Conservation (phyloP, 2,797 vertebrate species). For the Eurystomus glaucurus region DNA sequence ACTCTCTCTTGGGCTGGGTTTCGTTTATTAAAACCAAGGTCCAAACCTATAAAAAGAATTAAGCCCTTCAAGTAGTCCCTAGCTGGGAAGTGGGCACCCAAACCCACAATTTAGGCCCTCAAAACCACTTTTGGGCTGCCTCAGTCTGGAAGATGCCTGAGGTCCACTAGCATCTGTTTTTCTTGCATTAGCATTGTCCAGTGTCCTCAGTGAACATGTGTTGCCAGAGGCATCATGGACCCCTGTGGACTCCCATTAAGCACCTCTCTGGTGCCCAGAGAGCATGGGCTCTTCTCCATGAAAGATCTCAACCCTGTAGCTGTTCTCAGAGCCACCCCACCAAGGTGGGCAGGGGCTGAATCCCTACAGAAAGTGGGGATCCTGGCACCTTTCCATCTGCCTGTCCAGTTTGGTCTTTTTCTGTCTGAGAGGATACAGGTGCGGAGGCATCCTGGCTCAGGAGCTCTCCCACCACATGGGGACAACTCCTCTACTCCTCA, state of each 20-base stretch:
- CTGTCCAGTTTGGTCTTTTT: not conserved
- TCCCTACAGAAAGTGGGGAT: not conserved
- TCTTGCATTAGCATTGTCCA: not conserved
- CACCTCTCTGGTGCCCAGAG: not conserved
- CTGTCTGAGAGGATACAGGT: not conserved
- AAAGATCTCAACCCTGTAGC: not conserved
- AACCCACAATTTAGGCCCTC: not conserved
- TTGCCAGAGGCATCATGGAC: not conserved
- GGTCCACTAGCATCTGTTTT: not conserved
- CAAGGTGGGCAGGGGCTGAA: not conserved
- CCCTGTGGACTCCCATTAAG: not conserved
- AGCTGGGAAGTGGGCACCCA: not conserved
- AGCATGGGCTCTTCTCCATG: not conserved
- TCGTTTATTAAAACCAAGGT: not conserved
- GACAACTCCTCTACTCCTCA: not conserved
- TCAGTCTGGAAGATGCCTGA: not conserved
- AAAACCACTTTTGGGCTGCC: not conserved
- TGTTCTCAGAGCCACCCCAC: not conserved
- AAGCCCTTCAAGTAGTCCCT: not conserved
- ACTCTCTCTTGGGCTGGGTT: not conserved
- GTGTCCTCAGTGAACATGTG: accelerated
- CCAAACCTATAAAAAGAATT: not conserved
- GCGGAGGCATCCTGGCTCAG: not conserved
- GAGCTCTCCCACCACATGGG: not conserved
- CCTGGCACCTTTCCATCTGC: not conserved